phyloP scores from a whole-genome alignment of 2,888 invertebrate genomes.

The Mythimna impura region DNA sequence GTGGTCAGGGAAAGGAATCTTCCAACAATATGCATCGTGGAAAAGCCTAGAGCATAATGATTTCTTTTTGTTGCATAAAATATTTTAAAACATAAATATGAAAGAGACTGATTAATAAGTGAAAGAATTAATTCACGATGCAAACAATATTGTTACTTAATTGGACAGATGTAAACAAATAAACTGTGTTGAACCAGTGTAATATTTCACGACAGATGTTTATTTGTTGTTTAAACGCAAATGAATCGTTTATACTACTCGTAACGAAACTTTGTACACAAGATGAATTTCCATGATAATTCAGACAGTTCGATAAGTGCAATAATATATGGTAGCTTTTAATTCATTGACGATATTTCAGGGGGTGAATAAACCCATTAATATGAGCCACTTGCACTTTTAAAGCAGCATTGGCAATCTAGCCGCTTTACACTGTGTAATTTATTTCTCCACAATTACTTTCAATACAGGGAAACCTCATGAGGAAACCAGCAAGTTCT shows the following conservation, averaged over 20 bases:
- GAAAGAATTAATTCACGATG: constrained; percentile 2
- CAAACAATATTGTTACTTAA: constrained; percentile 33
- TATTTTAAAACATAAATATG: not conserved
- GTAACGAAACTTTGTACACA: constrained; percentile 4
- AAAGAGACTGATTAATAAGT: not conserved
- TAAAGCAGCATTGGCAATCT: too few relatives aligned
- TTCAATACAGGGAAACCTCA: too few relatives aligned
- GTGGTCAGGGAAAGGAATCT: too few relatives aligned
- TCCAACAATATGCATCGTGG: too few relatives aligned
- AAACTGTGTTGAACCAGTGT: constrained; percentile 3
- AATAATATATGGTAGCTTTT: not conserved
- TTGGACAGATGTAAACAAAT: constrained; percentile 36
- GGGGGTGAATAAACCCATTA: not conserved
- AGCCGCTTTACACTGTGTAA: too few relatives aligned
- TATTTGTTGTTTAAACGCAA: constrained; percentile 34
- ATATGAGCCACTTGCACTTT: too few relatives aligned
- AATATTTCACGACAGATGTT: constrained; percentile 22
- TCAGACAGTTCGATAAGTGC: too few relatives aligned
- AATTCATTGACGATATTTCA: not conserved
- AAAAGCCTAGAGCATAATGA: too few relatives aligned
- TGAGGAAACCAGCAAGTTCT: too few relatives aligned
- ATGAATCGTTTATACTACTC: constrained; percentile 15
- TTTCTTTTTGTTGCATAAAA: too few relatives aligned
- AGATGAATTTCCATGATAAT: constrained; percentile 5
- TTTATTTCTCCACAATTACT: too few relatives aligned